phyloP scores from a whole-genome alignment of 2,888 invertebrate genomes.

The Ormyrus pomaceus region DNA sequence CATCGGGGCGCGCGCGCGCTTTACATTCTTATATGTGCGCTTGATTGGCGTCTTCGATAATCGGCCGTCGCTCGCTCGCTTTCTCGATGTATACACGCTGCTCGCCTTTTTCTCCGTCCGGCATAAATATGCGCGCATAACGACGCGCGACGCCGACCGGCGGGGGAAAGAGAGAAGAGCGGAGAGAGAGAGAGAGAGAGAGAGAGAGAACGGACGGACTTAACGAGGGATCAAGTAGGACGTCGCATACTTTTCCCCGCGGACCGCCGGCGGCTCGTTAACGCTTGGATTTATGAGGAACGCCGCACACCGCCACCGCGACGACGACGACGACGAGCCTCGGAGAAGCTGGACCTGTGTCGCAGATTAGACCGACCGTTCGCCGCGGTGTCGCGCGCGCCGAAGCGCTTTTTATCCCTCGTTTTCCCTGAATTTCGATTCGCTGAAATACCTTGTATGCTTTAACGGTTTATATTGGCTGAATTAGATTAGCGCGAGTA shows the following conservation, averaged over 20 bases:
- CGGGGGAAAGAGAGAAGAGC: neutral
- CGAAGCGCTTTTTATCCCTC: neutral
- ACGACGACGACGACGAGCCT: neutral
- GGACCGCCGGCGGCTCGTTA: constrained; percentile 58
- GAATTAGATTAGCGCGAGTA: no score
- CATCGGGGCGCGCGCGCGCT: constrained; percentile 1
- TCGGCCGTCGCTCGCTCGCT: constrained; percentile 41
- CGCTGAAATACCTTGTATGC: no score
- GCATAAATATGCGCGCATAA: constrained; percentile 34
- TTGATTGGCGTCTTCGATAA: constrained; percentile 57
- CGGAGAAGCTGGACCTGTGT: neutral
- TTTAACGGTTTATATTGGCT: no score
- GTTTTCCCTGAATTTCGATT: neutral
- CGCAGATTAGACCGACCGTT: constrained; percentile 10
- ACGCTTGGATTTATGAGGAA: constrained; percentile 62
- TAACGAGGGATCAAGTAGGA: constrained; percentile 63
- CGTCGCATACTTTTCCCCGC: constrained; percentile 58
- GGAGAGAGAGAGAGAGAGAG: neutral
- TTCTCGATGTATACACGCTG: constrained; percentile 29
- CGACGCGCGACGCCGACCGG: constrained; percentile 24
- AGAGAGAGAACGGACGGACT: constrained; percentile 52
- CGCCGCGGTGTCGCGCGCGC: neutral
- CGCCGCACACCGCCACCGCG: constrained; percentile 44
- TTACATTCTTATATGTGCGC: constrained; percentile 22
- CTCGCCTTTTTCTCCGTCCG: constrained; percentile 2